phyloP scores from a whole-genome alignment of 1,140 invertebrate species.

The Frieseomelitta varia region DNA sequence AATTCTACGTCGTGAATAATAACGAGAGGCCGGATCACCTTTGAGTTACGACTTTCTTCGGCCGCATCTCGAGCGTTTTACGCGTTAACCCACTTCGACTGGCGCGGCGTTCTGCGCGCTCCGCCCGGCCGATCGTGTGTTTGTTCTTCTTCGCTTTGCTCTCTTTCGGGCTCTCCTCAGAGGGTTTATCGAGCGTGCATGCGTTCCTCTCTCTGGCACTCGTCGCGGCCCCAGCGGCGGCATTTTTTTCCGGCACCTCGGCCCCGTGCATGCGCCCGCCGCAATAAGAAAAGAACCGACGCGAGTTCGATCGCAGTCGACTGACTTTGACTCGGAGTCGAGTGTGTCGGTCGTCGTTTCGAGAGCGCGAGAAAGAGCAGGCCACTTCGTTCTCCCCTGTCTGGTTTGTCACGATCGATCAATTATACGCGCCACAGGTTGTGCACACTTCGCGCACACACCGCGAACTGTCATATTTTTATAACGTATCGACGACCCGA shows the following conservation, averaged over 20 bases:
- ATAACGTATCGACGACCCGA: background rate
- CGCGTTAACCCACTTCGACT: conserved; percentile 35
- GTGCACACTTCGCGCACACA: background rate
- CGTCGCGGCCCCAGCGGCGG: background rate
- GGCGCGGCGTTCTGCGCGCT: background rate
- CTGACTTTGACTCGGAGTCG: background rate
- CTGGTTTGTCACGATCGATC: conserved; percentile 31
- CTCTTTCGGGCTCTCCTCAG: background rate
- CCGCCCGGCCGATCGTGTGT: conserved; percentile 15
- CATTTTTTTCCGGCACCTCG: conserved; percentile 35
- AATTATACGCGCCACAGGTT: background rate
- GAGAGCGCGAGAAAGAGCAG: conserved; percentile 29
- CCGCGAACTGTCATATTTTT: background rate
- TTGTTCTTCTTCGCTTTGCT: conserved; percentile 10
- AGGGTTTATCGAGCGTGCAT: conserved; percentile 17
- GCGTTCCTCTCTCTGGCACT: background rate
- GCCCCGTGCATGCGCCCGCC: conserved; percentile 8
- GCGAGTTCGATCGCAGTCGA: conserved; percentile 48
- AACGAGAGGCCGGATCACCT: conserved; percentile 38
- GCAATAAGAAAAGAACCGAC: background rate
- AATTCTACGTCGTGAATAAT: conserved; percentile 40
- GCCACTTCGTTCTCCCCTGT: conserved; percentile 30
- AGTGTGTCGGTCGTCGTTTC: conserved; percentile 25
- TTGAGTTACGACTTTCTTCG: conserved; percentile 49
- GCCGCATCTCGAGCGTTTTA: conserved; percentile 20